Evolutionary conservation across 2,797 vertebrate species (phyloP).

Genomic region (Hemitrygon akajei): DNA sequence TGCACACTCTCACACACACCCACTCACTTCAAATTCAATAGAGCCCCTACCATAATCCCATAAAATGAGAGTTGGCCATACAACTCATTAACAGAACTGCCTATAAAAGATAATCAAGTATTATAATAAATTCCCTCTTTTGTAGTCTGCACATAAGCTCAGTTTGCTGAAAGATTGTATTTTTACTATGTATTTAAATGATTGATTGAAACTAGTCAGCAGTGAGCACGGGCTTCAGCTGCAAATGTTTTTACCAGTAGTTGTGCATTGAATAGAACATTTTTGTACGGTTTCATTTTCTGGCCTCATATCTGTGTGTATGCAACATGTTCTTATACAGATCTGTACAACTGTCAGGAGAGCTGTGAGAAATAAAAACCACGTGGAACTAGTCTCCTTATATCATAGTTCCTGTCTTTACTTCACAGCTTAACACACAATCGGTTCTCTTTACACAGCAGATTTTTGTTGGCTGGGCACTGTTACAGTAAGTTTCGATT

Average conservation of each 20-base stretch:
- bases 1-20: conserved; percentile 51
- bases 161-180: conserved; percentile 88
- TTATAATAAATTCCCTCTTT: conserved; percentile 74
- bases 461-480: background rate
- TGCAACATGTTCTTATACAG: conserved; percentile 97
- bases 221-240: conserved; percentile 69
- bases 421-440: background rate
- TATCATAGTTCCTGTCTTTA: conserved; percentile 46
- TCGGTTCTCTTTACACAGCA: background rate
- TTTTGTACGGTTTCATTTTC: conserved; percentile 76
- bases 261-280: conserved; percentile 96
- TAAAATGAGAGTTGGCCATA: conserved; percentile 57
- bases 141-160: conserved; percentile 78
- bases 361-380: conserved; percentile 97
- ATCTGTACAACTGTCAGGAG: conserved; percentile 88
- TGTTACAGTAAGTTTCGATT: background rate
- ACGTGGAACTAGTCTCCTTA: conserved; percentile 93
- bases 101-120: conserved; percentile 69
- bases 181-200: conserved; percentile 99
- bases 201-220: conserved; percentile 74
- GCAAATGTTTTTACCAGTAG: conserved; percentile 92
- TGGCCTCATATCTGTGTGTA: conserved; percentile 79
- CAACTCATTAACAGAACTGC: conserved; percentile 70
- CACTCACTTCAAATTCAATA: conserved; percentile 60
- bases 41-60: conserved; percentile 61